These are phyloP conservation scores for Anagrus nilaparvatae DNA, from an alignment of 1,140 invertebrate genomes.

Conservation along the genomic window DNA sequence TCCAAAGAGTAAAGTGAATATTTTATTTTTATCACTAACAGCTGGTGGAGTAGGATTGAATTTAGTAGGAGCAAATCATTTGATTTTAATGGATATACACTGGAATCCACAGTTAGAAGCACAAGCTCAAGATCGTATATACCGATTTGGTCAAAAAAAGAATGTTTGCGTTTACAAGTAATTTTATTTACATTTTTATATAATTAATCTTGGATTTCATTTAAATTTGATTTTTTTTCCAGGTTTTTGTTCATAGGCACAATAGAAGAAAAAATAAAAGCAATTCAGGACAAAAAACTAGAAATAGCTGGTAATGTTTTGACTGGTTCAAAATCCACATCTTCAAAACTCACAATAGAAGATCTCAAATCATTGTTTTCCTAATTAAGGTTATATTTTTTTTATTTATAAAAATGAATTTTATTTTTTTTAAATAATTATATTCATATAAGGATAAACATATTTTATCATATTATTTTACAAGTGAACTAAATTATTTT, in stretches of 20 bases:
- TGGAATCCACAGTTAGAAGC: slow-evolving; percentile 92
- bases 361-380: slow-evolving; percentile 52
- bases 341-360: slow-evolving; percentile 60
- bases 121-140: slow-evolving; percentile 86
- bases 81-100: slow-evolving; percentile 82
- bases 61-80: slow-evolving; percentile 79
- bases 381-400: slow-evolving; percentile 8
- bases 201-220: not conserved
- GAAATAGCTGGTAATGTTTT: slow-evolving; percentile 68
- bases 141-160: slow-evolving; percentile 78
- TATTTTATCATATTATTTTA: no score
- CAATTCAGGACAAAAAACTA: slow-evolving; percentile 70
- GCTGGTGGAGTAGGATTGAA: slow-evolving; percentile 89
- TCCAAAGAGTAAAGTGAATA: slow-evolving; percentile 36
- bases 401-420: not conserved
- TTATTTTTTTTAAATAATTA: slow-evolving; percentile 1
- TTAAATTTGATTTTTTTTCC: slow-evolving; percentile 20
- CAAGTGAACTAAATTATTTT: no score
- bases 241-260: slow-evolving; percentile 76
- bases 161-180: slow-evolving; percentile 76
- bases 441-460: no score
- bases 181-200: slow-evolving; percentile 14
- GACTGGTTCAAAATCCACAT: slow-evolving; percentile 48
- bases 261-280: slow-evolving; percentile 73
- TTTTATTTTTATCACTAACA: slow-evolving; percentile 73